phyloP scores from a whole-genome alignment of 2,797 vertebrate genomes.

The Mustela erminea region DNA sequence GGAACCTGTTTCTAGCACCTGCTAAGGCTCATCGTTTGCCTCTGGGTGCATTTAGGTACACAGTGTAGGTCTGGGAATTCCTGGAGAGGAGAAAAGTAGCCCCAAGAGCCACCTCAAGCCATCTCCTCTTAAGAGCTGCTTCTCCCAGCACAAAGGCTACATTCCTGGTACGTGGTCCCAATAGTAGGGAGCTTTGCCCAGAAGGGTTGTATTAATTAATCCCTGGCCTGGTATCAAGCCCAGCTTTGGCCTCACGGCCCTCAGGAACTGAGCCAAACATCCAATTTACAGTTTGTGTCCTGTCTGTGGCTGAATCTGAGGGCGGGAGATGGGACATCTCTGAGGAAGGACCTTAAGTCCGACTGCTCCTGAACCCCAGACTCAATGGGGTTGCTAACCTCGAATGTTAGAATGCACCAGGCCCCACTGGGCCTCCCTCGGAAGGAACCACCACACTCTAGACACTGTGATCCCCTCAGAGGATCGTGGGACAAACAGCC shows the following conservation, averaged over 20 bases:
- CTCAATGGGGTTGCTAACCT: neutral
- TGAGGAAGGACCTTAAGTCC: neutral
- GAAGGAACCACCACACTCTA: neutral
- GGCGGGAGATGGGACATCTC: neutral
- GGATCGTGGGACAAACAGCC: neutral
- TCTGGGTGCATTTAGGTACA: neutral
- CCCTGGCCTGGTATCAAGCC: conserved; percentile 21
- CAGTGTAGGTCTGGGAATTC: neutral
- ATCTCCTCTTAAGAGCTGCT: neutral
- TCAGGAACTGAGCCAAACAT: neutral
- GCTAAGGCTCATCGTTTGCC: neutral
- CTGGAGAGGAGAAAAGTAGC: neutral
- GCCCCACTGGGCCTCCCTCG: neutral
- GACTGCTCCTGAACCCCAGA: neutral
- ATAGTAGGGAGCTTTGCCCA: conserved; percentile 46
- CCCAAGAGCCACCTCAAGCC: neutral
- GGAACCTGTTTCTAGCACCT: neutral
- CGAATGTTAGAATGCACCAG: neutral
- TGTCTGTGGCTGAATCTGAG: neutral
- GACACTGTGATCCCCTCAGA: neutral
- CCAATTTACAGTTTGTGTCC: neutral
- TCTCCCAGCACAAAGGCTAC: neutral
- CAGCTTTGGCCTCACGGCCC: neutral
- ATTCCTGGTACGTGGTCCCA: neutral
- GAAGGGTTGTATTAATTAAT: conserved; percentile 41